Conservation (phyloP, 2,888 invertebrate genomes). For the Zhengitettix transpicula region DNA sequence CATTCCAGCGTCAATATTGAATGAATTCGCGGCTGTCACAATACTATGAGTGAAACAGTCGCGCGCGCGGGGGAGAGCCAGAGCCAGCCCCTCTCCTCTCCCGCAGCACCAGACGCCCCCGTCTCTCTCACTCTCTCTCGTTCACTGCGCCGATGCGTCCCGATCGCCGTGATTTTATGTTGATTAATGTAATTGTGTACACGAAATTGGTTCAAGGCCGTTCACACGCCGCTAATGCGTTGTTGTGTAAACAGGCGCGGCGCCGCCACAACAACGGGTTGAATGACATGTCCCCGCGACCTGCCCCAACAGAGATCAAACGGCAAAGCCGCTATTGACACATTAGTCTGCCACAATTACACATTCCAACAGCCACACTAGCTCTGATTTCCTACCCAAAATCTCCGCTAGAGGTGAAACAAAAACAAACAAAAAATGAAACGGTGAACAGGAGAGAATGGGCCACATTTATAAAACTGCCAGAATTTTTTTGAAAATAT, state of each 20-base stretch:
- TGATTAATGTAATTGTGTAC: not conserved
- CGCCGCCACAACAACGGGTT: not conserved
- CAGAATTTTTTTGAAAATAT: not conserved
- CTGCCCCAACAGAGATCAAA: not conserved
- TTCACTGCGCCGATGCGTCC: not conserved
- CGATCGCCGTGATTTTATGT: not conserved
- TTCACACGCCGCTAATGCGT: too few species aligned
- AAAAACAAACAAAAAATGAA: not conserved
- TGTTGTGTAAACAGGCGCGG: not conserved
- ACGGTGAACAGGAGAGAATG: not conserved
- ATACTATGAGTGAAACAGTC: not conserved
- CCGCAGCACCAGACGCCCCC: not conserved
- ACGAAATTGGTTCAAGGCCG: not conserved
- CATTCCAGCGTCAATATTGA: not conserved
- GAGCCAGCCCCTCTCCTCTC: not conserved
- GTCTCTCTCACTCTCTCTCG: not conserved
- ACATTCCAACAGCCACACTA: too few species aligned
- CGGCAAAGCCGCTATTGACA: not conserved
- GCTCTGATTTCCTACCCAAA: too few species aligned
- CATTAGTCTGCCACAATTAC: too few species aligned
- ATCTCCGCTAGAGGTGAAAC: not conserved
- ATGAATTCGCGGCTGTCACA: not conserved
- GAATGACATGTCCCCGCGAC: not conserved
- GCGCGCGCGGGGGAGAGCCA: too few species aligned
- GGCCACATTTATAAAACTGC: not conserved